Evolutionary conservation across 1,140 invertebrate genomes (phyloP).

Genomic region (Drosophila repletoides): DNA sequence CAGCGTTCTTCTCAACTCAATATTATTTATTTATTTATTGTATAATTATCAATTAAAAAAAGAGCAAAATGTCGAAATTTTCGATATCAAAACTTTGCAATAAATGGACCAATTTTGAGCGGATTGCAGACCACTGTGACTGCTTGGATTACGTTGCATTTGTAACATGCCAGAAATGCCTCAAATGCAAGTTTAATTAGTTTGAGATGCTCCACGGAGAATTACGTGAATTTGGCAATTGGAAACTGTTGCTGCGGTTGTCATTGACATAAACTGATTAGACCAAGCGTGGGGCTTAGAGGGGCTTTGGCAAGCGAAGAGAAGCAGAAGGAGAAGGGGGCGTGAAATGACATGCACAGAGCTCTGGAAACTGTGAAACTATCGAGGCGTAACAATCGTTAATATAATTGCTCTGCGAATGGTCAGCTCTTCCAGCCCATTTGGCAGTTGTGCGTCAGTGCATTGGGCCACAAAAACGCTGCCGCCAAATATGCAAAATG

Average conservation of each 20-base stretch:
- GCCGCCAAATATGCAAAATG: conserved; percentile 18
- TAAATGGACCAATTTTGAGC: too few relatives aligned
- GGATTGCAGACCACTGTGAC: conserved; percentile 8
- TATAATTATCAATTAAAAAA: too few relatives aligned
- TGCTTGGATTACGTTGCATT: conserved; percentile 20
- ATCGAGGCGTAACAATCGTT: conserved; percentile 24
- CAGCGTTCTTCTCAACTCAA: too few relatives aligned
- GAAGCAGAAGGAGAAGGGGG: background rate
- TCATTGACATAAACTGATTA: conserved; percentile 46
- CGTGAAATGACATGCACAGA: background rate
- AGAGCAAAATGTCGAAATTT: too few relatives aligned
- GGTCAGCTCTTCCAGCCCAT: conserved; percentile 52
- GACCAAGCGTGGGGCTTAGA: conserved; percentile 8
- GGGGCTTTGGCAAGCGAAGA: background rate
- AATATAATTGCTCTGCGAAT: conserved; percentile 57
- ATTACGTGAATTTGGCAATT: conserved; percentile 45
- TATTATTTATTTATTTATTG: too few relatives aligned
- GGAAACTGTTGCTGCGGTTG: conserved; percentile 46
- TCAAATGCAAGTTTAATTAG: conserved; percentile 62
- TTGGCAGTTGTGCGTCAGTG: conserved; percentile 54
- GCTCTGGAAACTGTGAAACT: conserved; percentile 1
- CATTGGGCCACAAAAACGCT: background rate
- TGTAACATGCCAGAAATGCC: conserved; percentile 25
- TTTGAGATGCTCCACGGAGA: conserved; percentile 41
- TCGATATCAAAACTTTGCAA: background rate